Base-by-base conservation (phyloP, 1,140 invertebrate genomes). In the Drosophila cardini region DNA sequence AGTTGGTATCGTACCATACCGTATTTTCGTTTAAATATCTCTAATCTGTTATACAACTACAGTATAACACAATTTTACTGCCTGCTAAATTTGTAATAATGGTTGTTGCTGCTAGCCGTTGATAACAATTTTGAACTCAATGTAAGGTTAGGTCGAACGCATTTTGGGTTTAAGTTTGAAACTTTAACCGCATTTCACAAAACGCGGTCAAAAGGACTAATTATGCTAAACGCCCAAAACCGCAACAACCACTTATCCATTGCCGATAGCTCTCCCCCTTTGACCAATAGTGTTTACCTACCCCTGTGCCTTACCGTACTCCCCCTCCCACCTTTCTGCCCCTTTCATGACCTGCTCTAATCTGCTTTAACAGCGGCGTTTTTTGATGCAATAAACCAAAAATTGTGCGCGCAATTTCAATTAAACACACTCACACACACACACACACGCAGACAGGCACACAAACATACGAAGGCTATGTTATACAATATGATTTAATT, bases 161-260 rank as follows among this genome's bases (percentile, higher is more conserved):
- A 76, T 50, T 60, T 45, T 50, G 32, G 58, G 56, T 21, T 50
- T 40, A 42, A 40, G 53, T 62, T 80, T 38, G 21, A 70, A 58
- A 38, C 42, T 43, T 64, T 48, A 75, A 77, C 76, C 80, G 46
- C 84, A 89, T 89, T 87, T 89, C 64, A 70, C 60, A 70, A 72
- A 87, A 80, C 78, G 84, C 84, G 84, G 84, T 89, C 73, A 71
- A 62, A 83, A 63, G 67, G 70, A 89, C 84, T 87, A 87, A 87
- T 87, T 87, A 87, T 87, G 80, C 84, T 89, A 87, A 87, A 87
- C 71, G 85, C 55, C 67, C 68, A 65, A 80, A 89, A 63, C 84
- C 84, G 80, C 84, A 87, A 64, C 76, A 73, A 82, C 83, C 82
- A 86, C 84, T 87, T 80, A 83, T 69, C 84, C 79, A 79, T 77